phyloP scores from a whole-genome alignment of 30 jellyfish, hydroid and myxozoan genomes.

The Catostylus mosaicus region DNA sequence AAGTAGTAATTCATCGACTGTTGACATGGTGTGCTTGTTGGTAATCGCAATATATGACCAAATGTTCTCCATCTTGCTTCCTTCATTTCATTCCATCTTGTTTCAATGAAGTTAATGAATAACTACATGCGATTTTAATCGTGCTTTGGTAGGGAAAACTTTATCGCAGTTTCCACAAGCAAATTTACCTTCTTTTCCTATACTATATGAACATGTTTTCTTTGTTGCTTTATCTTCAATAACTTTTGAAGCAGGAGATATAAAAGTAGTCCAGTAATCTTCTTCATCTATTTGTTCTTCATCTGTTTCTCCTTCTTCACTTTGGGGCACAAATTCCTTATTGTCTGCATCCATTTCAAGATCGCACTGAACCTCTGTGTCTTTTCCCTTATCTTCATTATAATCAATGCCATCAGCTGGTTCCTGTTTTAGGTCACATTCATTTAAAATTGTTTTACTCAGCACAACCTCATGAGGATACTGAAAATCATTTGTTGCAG shows the following conservation, averaged over 20 bases:
- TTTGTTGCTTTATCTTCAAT: not conserved
- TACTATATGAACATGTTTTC: too few species aligned
- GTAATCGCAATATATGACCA: too few species aligned
- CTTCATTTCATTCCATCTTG: too few species aligned
- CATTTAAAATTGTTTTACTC: not conserved
- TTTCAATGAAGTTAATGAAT: too few species aligned
- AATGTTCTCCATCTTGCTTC: too few species aligned
- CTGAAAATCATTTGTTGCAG: not conserved
- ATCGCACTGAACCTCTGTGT: not conserved
- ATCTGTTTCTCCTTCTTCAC: not conserved
- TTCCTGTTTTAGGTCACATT: not conserved
- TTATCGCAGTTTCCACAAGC: constrained; percentile 1
- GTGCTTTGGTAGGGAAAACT: constrained; percentile 8
- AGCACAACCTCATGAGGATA: constrained; percentile 21
- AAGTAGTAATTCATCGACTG: too few species aligned
- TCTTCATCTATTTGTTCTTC: not conserved
- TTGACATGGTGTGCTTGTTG: too few species aligned
- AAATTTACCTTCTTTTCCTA: not conserved
- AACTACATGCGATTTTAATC: not conserved
- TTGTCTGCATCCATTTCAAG: not conserved
- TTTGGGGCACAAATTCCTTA: not conserved
- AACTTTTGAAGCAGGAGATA: not conserved
- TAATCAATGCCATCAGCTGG: not conserved
- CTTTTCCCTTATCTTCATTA: not conserved
- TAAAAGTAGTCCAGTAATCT: too few species aligned